phyloP scores from a whole-genome alignment of 2,797 vertebrate genomes.

The Eremophila alpestris region DNA sequence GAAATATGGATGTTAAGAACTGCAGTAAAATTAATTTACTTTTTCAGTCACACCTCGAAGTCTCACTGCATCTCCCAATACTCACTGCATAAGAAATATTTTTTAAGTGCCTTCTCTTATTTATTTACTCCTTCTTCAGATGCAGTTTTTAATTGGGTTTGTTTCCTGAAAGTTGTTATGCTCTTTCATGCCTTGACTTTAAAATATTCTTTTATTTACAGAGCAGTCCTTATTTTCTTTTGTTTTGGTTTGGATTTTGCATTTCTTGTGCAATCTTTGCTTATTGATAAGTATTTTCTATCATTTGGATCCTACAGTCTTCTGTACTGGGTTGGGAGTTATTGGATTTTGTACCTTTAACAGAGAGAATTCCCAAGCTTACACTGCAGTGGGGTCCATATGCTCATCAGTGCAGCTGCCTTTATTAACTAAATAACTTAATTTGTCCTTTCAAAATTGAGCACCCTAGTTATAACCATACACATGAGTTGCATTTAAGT shows the following conservation, averaged over 20 bases:
- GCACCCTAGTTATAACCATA: not conserved
- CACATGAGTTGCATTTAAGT: not conserved
- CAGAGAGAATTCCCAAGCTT: not conserved
- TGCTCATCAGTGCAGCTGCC: not conserved
- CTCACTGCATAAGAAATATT: not conserved
- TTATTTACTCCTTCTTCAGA: not conserved
- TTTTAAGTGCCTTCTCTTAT: not conserved
- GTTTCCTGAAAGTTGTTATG: not conserved
- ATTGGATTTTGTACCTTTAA: not conserved
- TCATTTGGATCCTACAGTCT: not conserved
- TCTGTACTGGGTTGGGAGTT: not conserved
- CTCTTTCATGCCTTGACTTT: not conserved
- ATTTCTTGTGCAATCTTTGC: not conserved
- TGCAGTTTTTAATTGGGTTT: not conserved
- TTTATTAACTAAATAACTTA: not conserved
- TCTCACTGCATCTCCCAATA: not conserved
- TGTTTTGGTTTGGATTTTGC: not conserved
- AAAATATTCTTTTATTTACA: not conserved
- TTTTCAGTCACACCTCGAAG: not conserved
- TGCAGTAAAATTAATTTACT: not conserved
- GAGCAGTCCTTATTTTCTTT: not conserved
- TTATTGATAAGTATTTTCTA: not conserved
- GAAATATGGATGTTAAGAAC: not conserved
- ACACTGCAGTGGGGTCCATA: not conserved
- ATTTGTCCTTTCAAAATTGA: not conserved